A percentile compares a stretch with the other conserved stretches of the same genome.
Conservation (phyloP, 2,113 vertebrate genomes). For the Ariopsis seemanni region DNA sequence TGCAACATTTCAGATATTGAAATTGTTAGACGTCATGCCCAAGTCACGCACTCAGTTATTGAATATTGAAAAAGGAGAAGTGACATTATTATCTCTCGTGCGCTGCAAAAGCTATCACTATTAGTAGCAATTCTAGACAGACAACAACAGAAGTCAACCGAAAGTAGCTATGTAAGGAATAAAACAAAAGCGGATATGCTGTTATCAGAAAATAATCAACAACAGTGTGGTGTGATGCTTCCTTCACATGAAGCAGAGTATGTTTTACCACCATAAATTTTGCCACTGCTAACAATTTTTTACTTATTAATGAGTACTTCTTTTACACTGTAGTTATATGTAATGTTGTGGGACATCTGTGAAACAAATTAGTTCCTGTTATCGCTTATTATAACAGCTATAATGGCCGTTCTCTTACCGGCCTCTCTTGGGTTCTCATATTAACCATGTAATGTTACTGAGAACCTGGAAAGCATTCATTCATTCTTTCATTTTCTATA, state of each 20-base stretch:
- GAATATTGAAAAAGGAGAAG: not conserved
- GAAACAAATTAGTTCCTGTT: not conserved
- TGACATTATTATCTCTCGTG: slow-evolving; percentile 43
- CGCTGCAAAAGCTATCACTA: not conserved
- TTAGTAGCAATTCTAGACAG: not conserved
- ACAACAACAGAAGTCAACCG: not conserved
- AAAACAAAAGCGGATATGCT: not conserved
- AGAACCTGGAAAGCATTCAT: not conserved
- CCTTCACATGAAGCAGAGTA: not conserved
- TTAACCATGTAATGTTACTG: not conserved
- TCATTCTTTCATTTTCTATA: no score
- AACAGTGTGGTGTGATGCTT: no score
- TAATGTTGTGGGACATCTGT: not conserved
- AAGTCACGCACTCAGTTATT: not conserved
- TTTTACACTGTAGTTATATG: not conserved
- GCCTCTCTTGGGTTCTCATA: not conserved
- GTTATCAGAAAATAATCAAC: no score
- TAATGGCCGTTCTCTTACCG: not conserved
- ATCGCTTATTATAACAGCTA: not conserved
- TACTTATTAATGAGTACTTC: not conserved
- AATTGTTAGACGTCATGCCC: not conserved
- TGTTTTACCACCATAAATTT: not conserved
- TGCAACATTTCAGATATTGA: slow-evolving; percentile 9
- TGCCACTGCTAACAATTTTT: not conserved
- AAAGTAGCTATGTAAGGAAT: not conserved